A percentile compares a stretch with the other conserved stretches of the same genome.
These are phyloP conservation scores for Ondatra zibethicus DNA, from an alignment of 2,113 vertebrate genomes.

Conservation along the genomic window DNA sequence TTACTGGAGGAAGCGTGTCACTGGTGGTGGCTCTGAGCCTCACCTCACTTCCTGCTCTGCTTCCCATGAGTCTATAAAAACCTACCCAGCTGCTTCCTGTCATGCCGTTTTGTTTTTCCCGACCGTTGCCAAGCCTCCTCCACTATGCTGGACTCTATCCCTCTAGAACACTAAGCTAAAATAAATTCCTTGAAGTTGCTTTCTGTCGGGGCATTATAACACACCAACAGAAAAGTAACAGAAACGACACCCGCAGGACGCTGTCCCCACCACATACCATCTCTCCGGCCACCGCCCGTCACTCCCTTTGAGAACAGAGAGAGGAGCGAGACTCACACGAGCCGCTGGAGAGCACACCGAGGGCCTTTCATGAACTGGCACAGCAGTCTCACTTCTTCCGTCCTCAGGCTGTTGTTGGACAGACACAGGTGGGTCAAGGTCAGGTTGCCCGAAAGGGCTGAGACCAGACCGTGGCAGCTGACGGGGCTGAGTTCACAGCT, in stretches of 20 bases:
- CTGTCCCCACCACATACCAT: accelerated
- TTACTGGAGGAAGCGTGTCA: neutral
- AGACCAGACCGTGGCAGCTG: constrained; percentile 21
- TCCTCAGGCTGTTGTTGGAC: neutral
- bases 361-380: neutral
- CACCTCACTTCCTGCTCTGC: neutral
- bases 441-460: neutral
- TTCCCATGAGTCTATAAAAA: neutral
- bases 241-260: neutral
- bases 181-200: too few species aligned
- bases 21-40: neutral
- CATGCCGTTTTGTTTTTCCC: neutral
- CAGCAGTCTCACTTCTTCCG: neutral
- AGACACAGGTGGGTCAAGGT: constrained; percentile 62
- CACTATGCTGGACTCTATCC: neutral
- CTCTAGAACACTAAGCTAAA: neutral
- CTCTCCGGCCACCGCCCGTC: accelerated
- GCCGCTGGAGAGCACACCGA: neutral
- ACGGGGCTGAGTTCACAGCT: neutral
- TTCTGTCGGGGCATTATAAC: neutral
- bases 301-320: accelerated
- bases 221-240: neutral
- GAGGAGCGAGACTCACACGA: constrained; percentile 24
- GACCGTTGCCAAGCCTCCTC: neutral
- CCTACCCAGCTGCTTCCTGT: neutral